These are phyloP conservation scores for Struthio camelus DNA, from an alignment of 2,113 vertebrate genomes.

Conservation along the genomic window DNA sequence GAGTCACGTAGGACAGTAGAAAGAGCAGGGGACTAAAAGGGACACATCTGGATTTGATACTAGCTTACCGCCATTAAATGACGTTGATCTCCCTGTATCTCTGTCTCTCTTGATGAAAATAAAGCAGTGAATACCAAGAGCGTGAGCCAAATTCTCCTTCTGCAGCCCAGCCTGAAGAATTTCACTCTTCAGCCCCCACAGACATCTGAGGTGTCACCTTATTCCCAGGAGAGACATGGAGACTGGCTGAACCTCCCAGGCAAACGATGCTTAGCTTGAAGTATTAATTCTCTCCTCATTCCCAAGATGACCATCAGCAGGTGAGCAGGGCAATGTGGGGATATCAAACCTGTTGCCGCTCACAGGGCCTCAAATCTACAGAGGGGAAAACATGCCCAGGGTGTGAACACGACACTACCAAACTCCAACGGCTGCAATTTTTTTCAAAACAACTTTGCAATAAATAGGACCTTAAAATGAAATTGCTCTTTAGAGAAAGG, in stretches of 20 bases:
- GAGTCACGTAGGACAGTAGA: rapidly evolving
- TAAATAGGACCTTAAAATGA: not conserved
- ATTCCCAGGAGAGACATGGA: not conserved
- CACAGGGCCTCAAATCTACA: not conserved
- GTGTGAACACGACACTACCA: not conserved
- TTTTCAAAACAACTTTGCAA: not conserved
- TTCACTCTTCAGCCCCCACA: not conserved
- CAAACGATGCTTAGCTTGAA: rapidly evolving
- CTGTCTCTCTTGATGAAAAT: not conserved
- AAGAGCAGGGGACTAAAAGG: not conserved
- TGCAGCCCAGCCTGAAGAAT: not conserved
- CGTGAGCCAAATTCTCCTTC: not conserved
- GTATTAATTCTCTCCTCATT: not conserved
- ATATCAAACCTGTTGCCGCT: not conserved
- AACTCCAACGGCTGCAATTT: not conserved
- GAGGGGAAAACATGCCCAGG: rapidly evolving
- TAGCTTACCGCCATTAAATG: not conserved
- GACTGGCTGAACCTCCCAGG: not conserved
- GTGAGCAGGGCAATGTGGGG: too few relatives aligned
- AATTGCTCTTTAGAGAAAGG: not conserved
- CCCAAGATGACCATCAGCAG: rapidly evolving
- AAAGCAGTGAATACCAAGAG: not conserved
- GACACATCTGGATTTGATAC: not conserved
- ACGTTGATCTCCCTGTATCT: not conserved
- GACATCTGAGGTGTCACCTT: rapidly evolving